Base-by-base conservation (phyloP, 1,140 invertebrate genomes). In the Palaemon carinicauda region DNA sequence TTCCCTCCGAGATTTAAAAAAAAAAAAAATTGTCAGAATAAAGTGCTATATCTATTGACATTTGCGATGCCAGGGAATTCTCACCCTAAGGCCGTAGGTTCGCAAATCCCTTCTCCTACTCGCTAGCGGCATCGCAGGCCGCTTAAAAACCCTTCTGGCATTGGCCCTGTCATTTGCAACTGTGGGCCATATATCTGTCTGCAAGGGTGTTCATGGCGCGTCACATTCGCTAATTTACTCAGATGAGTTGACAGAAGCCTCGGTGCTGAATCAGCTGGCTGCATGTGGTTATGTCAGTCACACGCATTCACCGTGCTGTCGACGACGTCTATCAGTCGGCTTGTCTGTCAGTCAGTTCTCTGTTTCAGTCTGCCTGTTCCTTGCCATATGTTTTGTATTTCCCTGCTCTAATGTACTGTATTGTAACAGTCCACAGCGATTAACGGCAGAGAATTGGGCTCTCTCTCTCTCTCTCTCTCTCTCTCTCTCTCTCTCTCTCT, bases 111-210 rank as follows among this genome's bases (percentile, higher is more conserved):
- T 56, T n/a, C 17, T 41, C 29, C n/a, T n/a, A 14, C 27, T 19
- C 52, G 21, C 9, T 24, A 19, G 29, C 10, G 29, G 12, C 31
- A 52, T 15, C 14, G 29, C 24, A 29, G 21, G n/a, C n/a, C n/a
- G n/a, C n/a, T n/a, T n/a, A n/a, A n/a, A n/a, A 41, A 12, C 60
- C 53, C 79, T 29, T 33, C 14, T 33, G 7, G 53, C 52, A 33
- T 41, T 21, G 50, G 53, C 27, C 24, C 69, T 84, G 82, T 84
- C 82, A 84, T 84, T 84, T 84, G 82, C 82, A 84, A 84, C 82
- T 84, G 82, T n/a, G 21, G 17, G 73, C 82, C 53, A 84, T 84
- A 84, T 84, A 84, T 84, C 82, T 60, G 82, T 78, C 73, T 29
- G 53, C 73, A 29, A 78, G 82, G 82, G 74, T 77, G 82, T 78